Evolutionary conservation across 1,140 invertebrate species (phyloP).

Genomic region (Musca vetustissima): DNA sequence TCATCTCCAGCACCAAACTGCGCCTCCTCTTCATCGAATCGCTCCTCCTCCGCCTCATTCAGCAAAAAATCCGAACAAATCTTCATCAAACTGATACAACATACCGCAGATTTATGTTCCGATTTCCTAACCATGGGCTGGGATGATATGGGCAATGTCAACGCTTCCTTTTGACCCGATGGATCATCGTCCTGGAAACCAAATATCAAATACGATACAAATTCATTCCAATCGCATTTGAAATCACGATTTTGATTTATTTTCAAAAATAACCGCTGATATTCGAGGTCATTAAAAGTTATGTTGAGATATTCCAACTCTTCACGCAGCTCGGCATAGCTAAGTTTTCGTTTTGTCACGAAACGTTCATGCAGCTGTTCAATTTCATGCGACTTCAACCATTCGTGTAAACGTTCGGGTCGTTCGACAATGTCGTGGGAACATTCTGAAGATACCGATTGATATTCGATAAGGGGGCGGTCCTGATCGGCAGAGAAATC

Average conservation of each 20-base stretch:
- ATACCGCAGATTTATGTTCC: conserved; percentile 64
- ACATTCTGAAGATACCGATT: conserved; percentile 40
- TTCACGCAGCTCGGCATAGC: conserved; percentile 31
- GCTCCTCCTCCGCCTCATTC: conserved; percentile 16
- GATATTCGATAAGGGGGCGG: conserved; percentile 32
- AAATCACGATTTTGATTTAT: conserved; percentile 61
- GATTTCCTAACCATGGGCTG: conserved; percentile 62
- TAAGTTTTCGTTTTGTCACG: conserved; percentile 25
- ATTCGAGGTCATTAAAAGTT: conserved; percentile 37
- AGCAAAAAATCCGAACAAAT: conserved; percentile 57
- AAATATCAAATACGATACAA: conserved; percentile 67
- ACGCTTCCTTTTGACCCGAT: conserved; percentile 58
- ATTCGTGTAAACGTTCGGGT: conserved; percentile 42
- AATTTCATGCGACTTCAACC: conserved; percentile 35
- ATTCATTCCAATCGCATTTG: conserved; percentile 67
- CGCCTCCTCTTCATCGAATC: background rate
- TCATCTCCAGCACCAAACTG: background rate
- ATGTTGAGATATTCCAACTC: conserved; percentile 35
- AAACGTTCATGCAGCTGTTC: conserved; percentile 35
- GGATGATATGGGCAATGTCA: conserved; percentile 63
- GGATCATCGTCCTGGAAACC: conserved; percentile 66
- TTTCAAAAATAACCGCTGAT: conserved; percentile 43
- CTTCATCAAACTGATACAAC: conserved; percentile 57
- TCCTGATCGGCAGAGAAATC: conserved; percentile 15
- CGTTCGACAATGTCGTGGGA: conserved; percentile 22